These are phyloP conservation scores for Spinus pinus DNA, from an alignment of 2,797 vertebrate genomes.

Conservation along the genomic window DNA sequence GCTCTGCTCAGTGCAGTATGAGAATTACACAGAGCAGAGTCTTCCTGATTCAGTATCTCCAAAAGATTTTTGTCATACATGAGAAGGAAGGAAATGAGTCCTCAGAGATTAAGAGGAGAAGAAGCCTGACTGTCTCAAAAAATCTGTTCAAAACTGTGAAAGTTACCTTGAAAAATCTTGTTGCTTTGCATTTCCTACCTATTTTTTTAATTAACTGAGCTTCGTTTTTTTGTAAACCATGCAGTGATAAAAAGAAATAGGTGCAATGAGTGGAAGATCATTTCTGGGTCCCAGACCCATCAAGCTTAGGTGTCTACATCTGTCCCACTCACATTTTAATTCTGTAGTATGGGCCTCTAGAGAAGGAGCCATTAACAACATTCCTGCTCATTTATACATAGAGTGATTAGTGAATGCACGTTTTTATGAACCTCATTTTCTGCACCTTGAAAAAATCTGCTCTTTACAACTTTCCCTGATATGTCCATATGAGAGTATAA, in stretches of 20 bases:
- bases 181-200: neutral
- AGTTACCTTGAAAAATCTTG: neutral
- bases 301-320: neutral
- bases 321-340: neutral
- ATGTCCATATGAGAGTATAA: neutral
- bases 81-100: neutral
- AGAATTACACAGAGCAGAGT: neutral
- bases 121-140: neutral
- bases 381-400: neutral
- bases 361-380: neutral
- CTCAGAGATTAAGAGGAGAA: neutral
- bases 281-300: neutral
- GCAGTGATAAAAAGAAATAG: slow-evolving; percentile 10
- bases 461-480: neutral
- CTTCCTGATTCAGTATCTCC: neutral
- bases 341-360: neutral
- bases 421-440: slow-evolving; percentile 25
- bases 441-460: neutral
- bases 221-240: neutral
- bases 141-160: neutral
- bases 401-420: neutral
- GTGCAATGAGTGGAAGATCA: neutral
- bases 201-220: neutral
- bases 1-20: neutral
- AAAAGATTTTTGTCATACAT: neutral